Base-by-base conservation (phyloP, 2,797 vertebrate species). In the Champsocephalus esox region DNA sequence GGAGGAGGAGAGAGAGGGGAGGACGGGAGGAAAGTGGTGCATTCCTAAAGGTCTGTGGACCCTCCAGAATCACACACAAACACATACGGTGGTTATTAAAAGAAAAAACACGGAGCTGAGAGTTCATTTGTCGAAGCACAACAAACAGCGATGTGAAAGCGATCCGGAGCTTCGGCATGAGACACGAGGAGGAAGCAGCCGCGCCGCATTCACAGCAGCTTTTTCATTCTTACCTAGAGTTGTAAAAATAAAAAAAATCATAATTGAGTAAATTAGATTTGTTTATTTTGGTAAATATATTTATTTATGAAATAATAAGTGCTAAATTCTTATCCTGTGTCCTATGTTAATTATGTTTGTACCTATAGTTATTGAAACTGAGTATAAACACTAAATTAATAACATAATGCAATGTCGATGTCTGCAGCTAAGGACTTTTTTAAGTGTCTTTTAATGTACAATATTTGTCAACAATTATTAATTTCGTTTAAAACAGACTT, bases 21-120 rank as follows among this genome's bases (percentile, higher is more conserved):
- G 80, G 66, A 68, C 3, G 17, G 54, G 44, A 58, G 82, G 87
- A 90, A 87, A 89, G 87, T 70, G 85, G 79, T 84, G 90, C 88
- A 84, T 94, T 93, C 90, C 89, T 92, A 73, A 92, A 88, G 83
- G 78, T 79, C 84, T 82, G 73, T 64, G 76, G 87, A 85, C 76
- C 87, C 70, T 85, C 60, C 60, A 61, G 60, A 82, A 81, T 75
- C 70, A 77, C 82, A 87, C 73, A 82, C 75, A 84, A 80, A 84
- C 79, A 85, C 66, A 41, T 74, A 76, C 67, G 41, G 70, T 3
- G 66, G 34, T 49, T 28, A 70, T 48, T 81, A 54, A 55, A 63
- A 56, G 76, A 66, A 57, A 75, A 46, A 76, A 55, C 77, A 44
- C 66, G 76, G 76, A 84, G 83, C 85, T 66, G 66, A 85, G 70